Evolutionary conservation across 2,113 vertebrate species (phyloP), one percentile per base, ranked within the genome.

Genomic region (Rhipidura dahli): DNA sequence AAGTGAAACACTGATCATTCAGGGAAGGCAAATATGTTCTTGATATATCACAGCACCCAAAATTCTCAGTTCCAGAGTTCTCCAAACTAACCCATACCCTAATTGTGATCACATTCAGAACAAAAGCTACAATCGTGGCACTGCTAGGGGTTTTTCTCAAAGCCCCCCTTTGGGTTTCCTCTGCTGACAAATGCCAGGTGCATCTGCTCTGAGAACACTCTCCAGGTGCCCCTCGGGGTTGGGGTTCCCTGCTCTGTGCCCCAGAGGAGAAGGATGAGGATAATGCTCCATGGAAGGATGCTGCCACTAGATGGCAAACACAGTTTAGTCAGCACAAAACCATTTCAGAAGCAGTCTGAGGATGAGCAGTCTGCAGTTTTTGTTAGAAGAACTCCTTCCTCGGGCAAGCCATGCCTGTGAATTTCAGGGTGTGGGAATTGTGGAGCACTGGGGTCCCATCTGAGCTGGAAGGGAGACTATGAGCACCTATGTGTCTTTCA

Each of bases 291-390:
- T 4, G 21, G 65, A 90, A 70, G 13, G 45, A 18, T 73, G 81
- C 94, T 85, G 91, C 97, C 98, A 95, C 97, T 98, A 98, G 98
- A 95, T 98, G 98, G 98, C 98, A 96, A 97, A 89, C 97, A 60
- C 35, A 94, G 85, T 93, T 97, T 94, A 80, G 89, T 42, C 83
- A 93, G 92, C 81, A 92, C 61, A 85, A 79, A 91, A 44, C 30
- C 49, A 40, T 57, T 54, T 9, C 72, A 39, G 69, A 28, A 68
- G 65, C 47, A 37, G 18, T 9, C 40, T 40, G 51, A 65, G 60
- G 28, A 78, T 9, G 6, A 83, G 33, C 15, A 31, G n/a, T 4
- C 19, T 28, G 21, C 33, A 27, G 15, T 23, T 92, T 88, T 63
- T 59, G 5, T 31, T 23, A 22, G 7, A 68, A 75, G 15, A 8